Evolutionary conservation across 92 coral and sea anemone species (phyloP).

Genomic region (Scolanthus callimorphus): DNA sequence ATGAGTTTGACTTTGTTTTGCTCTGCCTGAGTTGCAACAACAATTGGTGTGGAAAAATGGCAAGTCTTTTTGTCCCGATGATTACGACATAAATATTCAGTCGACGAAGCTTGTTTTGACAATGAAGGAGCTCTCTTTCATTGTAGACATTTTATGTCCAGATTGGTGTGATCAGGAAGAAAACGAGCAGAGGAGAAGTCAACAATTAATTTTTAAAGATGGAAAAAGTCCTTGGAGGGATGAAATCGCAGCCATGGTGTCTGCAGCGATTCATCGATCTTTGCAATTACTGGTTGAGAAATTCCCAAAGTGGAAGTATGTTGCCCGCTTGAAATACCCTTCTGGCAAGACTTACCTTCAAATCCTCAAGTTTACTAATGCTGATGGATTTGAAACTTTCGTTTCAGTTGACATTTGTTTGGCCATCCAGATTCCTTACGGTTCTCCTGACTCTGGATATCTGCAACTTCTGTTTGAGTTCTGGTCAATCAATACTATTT

Average conservation of each 20-base stretch:
- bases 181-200: conserved; percentile 27
- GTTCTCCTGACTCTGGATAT: not conserved
- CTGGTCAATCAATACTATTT: conserved; percentile 41
- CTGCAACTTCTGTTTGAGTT: conserved; percentile 48
- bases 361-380: conserved; percentile 24
- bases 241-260: conserved; percentile 43
- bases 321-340: conserved; percentile 29
- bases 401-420: conserved; percentile 54
- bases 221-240: conserved; percentile 47
- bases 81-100: conserved; percentile 33
- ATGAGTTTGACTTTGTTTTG: conserved; percentile 50
- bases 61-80: conserved; percentile 29
- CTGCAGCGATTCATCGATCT: conserved; percentile 34
- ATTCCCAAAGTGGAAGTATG: conserved; percentile 37
- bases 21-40: conserved; percentile 24
- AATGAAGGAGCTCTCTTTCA: conserved; percentile 32
- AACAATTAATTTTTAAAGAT: conserved; percentile 39
- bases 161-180: conserved; percentile 59
- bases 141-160: conserved; percentile 51
- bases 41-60: not conserved
- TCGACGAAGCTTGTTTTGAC: conserved; percentile 42
- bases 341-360: conserved; percentile 36
- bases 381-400: conserved; percentile 20
- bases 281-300: conserved; percentile 6
- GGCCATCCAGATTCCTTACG: conserved; percentile 40